Evolutionary conservation across 2,888 invertebrate genomes (phyloP), one percentile per base, ranked within the genome.

Genomic region (Clepsis dumicolana): DNA sequence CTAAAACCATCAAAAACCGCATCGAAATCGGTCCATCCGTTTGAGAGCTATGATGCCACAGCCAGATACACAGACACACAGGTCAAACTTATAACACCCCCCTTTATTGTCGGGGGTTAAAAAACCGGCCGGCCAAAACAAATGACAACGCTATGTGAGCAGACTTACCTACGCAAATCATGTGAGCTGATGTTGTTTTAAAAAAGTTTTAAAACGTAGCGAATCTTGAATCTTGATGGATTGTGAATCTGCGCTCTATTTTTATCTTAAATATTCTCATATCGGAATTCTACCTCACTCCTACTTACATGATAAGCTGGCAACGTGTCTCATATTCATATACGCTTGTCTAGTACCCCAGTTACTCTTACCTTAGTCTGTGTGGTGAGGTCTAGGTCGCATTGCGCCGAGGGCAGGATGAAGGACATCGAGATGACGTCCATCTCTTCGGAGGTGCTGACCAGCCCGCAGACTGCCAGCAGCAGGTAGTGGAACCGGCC

Each of bases 391-490:
- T 97, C 92, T 88, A 98, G 94, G 94, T 98, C 98, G 95, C 98
- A 98, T 91, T 98, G 97, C 75, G 98, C 98, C 80, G 98, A 97
- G 54, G 98, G 98, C 73, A 98, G 94, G 90, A 98, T 97, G 95
- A 98, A 98, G 77, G 98, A 98, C 96, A 98, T 97, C 80, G 97
- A 97, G 84, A 98, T 97, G 94, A 98, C 98, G 94, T 98, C 98
- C 96, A 98, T 98, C 94, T 98, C 98, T 95, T 98, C 98, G 90
- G 98, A 98, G 77, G 97, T 97, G 94, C 97, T 97, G 90, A 98
- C 98, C 93, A 98, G 97, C 79, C 98, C 98, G 94, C 98, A 98
- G 89, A 98, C 96, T 86, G 96, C 96, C 94, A 98, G 94, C 86
- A 98, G 95, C 83, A 97, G 94, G 92, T 97, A 97, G 92, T 98